A percentile compares a stretch with the other conserved stretches of the same genome.
phyloP scores from a whole-genome alignment of 2,797 vertebrate genomes.

The Rhinella marina region DNA sequence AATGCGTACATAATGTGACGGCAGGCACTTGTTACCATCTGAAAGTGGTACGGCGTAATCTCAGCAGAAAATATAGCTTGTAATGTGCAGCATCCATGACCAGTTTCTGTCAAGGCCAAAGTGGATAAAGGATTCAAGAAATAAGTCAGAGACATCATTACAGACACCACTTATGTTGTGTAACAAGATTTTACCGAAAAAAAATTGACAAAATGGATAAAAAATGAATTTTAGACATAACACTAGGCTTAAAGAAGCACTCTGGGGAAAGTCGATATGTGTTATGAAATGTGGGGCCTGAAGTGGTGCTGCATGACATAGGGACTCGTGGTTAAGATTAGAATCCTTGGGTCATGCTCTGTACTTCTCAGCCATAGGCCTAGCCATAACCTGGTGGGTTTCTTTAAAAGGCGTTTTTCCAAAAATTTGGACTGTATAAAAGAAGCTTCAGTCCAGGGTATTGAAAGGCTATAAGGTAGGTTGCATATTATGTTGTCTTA shows the following conservation, averaged over 20 bases:
- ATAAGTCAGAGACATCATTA: conserved; percentile 8
- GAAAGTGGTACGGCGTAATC: neutral
- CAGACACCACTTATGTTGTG: conserved; percentile 8
- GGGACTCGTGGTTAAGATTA: neutral
- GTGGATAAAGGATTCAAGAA: conserved; percentile 36
- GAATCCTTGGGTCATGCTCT: neutral
- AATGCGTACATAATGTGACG: conserved; percentile 36
- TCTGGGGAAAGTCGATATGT: neutral
- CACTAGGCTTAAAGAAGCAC: neutral
- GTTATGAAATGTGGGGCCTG: neutral
- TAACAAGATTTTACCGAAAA: conserved; percentile 18
- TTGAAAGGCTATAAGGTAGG: too few species aligned
- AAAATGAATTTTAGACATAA: conserved; percentile 5
- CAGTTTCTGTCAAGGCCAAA: conserved; percentile 33
- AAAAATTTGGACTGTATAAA: too few species aligned
- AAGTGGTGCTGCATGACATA: neutral
- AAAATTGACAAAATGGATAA: neutral
- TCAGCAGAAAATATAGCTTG: conserved; percentile 7
- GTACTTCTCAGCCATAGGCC: too few species aligned
- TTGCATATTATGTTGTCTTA: too few species aligned
- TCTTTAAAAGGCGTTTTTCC: too few species aligned
- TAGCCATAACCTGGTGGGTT: too few species aligned
- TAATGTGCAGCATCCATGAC: conserved; percentile 31
- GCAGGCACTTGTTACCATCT: conserved; percentile 10
- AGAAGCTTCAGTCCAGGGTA: too few species aligned